Evolutionary conservation across 1,140 invertebrate genomes (phyloP), one percentile per base, ranked within the genome.

Genomic region (Macrosteles quadrilineatus): DNA sequence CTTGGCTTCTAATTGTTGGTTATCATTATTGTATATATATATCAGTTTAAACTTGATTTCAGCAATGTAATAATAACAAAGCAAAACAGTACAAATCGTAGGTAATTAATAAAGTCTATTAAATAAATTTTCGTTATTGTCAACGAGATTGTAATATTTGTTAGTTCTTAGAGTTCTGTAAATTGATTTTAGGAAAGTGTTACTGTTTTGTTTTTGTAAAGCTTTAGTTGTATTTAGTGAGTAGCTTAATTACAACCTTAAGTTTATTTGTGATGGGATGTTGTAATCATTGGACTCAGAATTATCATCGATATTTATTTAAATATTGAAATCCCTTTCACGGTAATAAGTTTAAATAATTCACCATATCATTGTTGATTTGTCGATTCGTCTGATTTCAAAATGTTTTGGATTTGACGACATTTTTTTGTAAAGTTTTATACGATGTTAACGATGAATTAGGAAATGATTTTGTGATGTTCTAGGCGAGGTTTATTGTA

Each of bases 111-210:
- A 11, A 59, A 17, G 3, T n/a, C 3, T 59, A 59, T 43, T 3
- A 53, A 14, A 21, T 64, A 40, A 64, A 40, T 40, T 40, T 64
- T 17, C 36, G 36, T 43, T 40, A 40, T 25, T 43, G 9, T 9
- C 19, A 64, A n/a, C 36, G 31, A 36, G 21, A 40, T n/a, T 64
- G 19, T 17, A 32, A 64, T 17, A 59, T 59, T 59, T 14, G n/a
- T 31, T 36, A 36, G 62, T 64, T 36, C 17, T 31, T 40, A 64
- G 62, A 64, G 1, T 43, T 64, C 36, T 64, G 14, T 64, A 40
- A 64, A 64, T 64, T 40, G 2, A 64, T 64, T 64, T 53, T 64
- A 64, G 36, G 12, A 36, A 43, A 11, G 19, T 40, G 36, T 64
- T 64, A 59, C 23, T 59, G 55, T 59, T 25, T 59, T 59, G 23